phyloP scores from a whole-genome alignment of 1,140 invertebrate genomes.

The Caenorhabditis brenneri region DNA sequence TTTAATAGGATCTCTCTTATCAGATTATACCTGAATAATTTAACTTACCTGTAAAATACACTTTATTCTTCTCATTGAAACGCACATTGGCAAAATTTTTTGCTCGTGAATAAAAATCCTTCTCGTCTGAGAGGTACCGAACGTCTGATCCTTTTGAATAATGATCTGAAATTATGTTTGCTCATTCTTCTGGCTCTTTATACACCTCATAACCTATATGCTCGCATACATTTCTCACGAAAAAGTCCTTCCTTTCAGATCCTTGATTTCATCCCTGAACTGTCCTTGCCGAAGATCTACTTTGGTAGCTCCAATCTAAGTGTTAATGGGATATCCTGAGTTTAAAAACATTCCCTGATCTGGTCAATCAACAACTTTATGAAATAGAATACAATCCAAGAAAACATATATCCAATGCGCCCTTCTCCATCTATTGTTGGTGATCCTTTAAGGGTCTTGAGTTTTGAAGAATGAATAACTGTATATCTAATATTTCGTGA shows the following conservation, averaged over 20 bases:
- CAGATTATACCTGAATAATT: too few relatives aligned
- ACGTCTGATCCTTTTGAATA: neutral
- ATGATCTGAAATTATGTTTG: too few relatives aligned
- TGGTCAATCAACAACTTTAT: neutral
- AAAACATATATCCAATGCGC: neutral
- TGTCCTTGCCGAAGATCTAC: neutral
- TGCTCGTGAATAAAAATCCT: neutral
- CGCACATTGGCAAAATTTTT: neutral
- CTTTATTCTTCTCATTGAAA: neutral
- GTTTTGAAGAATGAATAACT: neutral
- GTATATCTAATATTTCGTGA: neutral
- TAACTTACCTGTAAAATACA: conserved; percentile 18
- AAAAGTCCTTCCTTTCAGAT: neutral
- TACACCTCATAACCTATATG: neutral
- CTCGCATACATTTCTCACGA: neutral
- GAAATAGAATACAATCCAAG: neutral
- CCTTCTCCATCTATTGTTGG: conserved; percentile 4
- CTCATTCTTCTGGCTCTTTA: neutral
- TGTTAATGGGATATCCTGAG: neutral
- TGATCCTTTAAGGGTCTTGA: neutral
- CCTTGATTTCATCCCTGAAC: neutral
- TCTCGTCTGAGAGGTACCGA: neutral
- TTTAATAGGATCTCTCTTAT: too few relatives aligned
- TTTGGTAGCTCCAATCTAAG: neutral
- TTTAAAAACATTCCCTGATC: neutral